These are phyloP conservation scores for Mactromeris polynyma DNA, from an alignment of 2,888 invertebrate genomes.

Conservation along the genomic window DNA sequence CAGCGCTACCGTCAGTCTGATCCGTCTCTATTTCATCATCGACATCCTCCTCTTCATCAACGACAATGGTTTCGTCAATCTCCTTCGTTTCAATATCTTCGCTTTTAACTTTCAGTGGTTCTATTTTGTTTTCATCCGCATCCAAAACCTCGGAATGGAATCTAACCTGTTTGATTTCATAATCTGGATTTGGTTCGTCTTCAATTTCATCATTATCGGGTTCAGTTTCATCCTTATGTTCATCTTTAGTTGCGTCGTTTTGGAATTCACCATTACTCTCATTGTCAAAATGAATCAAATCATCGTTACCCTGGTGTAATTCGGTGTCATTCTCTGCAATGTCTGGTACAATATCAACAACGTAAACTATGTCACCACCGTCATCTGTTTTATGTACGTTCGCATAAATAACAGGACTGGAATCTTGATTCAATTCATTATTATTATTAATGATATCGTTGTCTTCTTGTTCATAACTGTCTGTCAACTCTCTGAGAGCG, in stretches of 20 bases:
- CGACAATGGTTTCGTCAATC: background rate
- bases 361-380: conserved; percentile 16
- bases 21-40: background rate
- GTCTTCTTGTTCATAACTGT: conserved; percentile 28
- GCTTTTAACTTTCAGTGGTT: conserved; percentile 56
- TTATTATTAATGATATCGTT: background rate
- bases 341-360: conserved; percentile 26
- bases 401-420: conserved; percentile 16
- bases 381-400: background rate
- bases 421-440: background rate
- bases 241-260: background rate
- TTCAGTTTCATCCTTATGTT: background rate
- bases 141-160: conserved; percentile 71
- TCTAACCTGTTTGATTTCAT: conserved; percentile 77
- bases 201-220: background rate
- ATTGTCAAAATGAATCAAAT: conserved; percentile 32
- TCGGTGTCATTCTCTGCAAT: background rate
- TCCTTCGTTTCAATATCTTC: conserved; percentile 12
- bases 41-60: background rate
- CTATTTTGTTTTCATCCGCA: conserved; percentile 65
- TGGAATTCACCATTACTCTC: background rate
- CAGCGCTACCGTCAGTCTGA: background rate
- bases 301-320: background rate
- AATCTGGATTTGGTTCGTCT: conserved; percentile 78
- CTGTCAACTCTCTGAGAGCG: conserved; percentile 3